A percentile compares a stretch with the other conserved stretches of the same genome.
Conservation (phyloP, 2,113 vertebrate species). For the Myrmecophaga tridactyla region DNA sequence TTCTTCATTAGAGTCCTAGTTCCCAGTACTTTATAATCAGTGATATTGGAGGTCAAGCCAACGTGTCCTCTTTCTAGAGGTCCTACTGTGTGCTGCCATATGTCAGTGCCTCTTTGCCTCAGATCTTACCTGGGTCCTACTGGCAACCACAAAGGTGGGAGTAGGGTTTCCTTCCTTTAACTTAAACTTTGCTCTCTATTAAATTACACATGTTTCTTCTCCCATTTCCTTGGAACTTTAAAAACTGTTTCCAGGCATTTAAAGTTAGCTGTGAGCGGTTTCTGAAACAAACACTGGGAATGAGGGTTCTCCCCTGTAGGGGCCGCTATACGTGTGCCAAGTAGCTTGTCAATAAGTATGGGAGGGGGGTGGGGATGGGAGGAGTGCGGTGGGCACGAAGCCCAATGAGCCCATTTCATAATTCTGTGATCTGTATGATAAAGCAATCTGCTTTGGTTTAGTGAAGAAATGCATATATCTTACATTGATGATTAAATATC, state of each 20-base stretch:
- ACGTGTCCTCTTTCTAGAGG: background rate
- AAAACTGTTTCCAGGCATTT: background rate
- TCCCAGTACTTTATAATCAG: background rate
- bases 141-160: background rate
- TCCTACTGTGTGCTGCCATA: background rate
- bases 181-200: background rate
- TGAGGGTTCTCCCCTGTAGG: too few relatives aligned
- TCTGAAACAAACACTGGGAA: background rate
- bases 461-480: background rate
- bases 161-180: background rate
- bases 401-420: background rate
- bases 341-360: background rate
- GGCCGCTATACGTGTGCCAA: accelerated
- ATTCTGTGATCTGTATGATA: background rate
- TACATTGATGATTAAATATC: background rate
- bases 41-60: background rate
- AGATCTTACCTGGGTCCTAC: background rate
- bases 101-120: background rate
- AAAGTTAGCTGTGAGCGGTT: background rate
- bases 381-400: too few relatives aligned
- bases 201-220: background rate
- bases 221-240: background rate
- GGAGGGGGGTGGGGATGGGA: background rate
- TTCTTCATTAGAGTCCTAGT: constrained; percentile 35
- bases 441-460: background rate